A percentile compares a stretch with the other conserved stretches of the same genome.
These are phyloP conservation scores for Troilus luridus DNA, from an alignment of 2,888 invertebrate species.

Conservation along the genomic window DNA sequence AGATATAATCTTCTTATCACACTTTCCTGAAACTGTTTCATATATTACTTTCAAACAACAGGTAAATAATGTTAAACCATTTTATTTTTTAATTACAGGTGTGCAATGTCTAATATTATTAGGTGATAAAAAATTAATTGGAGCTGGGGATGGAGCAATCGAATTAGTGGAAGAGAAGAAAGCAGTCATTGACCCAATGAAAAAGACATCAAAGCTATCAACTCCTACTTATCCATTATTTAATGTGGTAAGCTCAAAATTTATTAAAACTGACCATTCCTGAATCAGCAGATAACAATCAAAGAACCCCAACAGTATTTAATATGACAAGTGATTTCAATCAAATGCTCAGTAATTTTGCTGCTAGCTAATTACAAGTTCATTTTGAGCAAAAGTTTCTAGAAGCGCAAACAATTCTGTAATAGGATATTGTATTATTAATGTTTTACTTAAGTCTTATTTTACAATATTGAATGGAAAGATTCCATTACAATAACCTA, in stretches of 20 bases:
- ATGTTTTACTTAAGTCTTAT: too few species aligned
- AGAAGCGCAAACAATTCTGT: too few species aligned
- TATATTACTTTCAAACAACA: background rate
- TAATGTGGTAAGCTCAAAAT: constrained; percentile 56
- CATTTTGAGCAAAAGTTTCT: too few species aligned
- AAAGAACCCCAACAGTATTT: too few species aligned
- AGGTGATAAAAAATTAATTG: constrained; percentile 78
- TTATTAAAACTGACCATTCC: background rate
- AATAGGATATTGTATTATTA: too few species aligned
- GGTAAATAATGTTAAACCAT: background rate
- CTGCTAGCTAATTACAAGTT: too few species aligned
- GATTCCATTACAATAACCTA: too few species aligned
- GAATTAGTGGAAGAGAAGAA: constrained; percentile 78
- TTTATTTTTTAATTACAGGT: constrained; percentile 69
- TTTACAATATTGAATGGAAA: too few species aligned
- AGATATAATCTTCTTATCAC: background rate
- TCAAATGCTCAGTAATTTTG: too few species aligned
- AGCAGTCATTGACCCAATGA: constrained; percentile 58
- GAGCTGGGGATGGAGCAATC: constrained; percentile 88
- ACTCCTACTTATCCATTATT: constrained; percentile 71
- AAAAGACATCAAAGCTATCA: constrained; percentile 68
- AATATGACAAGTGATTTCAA: too few species aligned
- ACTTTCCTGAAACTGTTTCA: background rate
- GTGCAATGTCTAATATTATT: constrained; percentile 78
- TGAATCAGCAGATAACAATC: too few species aligned